Base-by-base conservation (phyloP, 1,140 invertebrate species). In the Aphaenogaster ashmeadi region DNA sequence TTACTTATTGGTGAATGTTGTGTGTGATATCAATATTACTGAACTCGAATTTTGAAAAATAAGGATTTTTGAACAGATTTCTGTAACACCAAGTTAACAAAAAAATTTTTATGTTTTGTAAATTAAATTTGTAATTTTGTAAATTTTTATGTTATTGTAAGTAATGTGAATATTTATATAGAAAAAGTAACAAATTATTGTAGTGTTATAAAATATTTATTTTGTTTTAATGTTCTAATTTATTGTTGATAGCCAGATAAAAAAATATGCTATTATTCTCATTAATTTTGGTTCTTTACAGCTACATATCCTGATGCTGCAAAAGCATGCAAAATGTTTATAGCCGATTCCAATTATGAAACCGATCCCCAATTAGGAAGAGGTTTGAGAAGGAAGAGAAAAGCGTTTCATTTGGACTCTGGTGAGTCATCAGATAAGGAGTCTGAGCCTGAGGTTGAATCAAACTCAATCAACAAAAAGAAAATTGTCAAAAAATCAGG, bases 291-390 rank as follows among this genome's bases (percentile, higher is more conserved):
- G 15, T 66, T 15, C 2, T 36, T 69, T 69, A 44, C 38, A 69
- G 66, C 66, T 69, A 69, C 66, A 1, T 69, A 69, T 69, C 8
- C 41, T 69, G 66, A 44, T 69, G 66, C 66, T 69, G 66, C 38
- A 21, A 69, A 13, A 0, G 41, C 66, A 1, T 69, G 66, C 15
- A 69, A 60, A 60, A 60, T 21, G 56, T 60, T 21, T 27, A 21
- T 47, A 44, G 11, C 11, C 7, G 41, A 71, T 33, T 33, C 67
- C 0, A 71, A 71, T 71, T 71, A 71, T 50, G 44, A 71, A 71
- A 71, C 44, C 11, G 60, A 64, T 38, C 36, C 0, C 0, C 13
- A 64, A 36, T 64, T 64, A 6, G 15, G 33, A 9, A 71, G 44
- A 71, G 67, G 21, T 50, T 6, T 27, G 11, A 50, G 13, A 33